Base-by-base conservation (phyloP, 2,113 vertebrate genomes). In the Indri indri region DNA sequence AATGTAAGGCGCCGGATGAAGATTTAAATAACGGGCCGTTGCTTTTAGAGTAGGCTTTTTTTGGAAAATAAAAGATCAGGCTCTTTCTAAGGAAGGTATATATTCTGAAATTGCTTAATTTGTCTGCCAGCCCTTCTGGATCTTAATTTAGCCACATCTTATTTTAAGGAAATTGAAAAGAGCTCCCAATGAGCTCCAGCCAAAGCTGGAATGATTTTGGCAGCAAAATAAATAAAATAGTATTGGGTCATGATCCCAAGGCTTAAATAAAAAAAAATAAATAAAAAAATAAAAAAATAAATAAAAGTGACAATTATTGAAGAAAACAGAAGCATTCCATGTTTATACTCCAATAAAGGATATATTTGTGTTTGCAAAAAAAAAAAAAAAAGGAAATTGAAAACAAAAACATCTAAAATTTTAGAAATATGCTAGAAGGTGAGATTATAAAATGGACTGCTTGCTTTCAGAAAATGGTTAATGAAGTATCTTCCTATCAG, bases 301-400 rank as follows among this genome's bases (percentile, higher is more conserved):
- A 50, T n/a, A 17, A 66, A 93, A 52, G 5, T 82, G 88, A 86
- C 45, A 77, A 23, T 88, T 91, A 57, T 9, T 83, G 40, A 91
- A 91, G 74, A 88, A 93, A 94, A 77, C 25, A 94, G 50, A 92
- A 88, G 5, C n/a, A 76, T 45, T 70, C 14, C 42, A 57, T 50
- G 12, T 81, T 74, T 76, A 27, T 63, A 63, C 25, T 63, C 27
- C 25, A 27, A 63, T 63, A 63, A 11, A 63, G 25, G 25, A 11
- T 63, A 63, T 13, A 27, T 63, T 27, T 63, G 59, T 57, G 54
- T 63, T 63, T 63, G 59, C 59, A 63, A n/a, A n/a, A n/a, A n/a
- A n/a, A n/a, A n/a, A n/a, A n/a, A n/a, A n/a, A n/a, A n/a, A n/a
- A n/a, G n/a, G n/a, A n/a, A n/a, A n/a, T n/a, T n/a, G n/a, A 79